These are phyloP conservation scores for Palythoa grandis DNA, from an alignment of 92 coral and sea anemone genomes.

Conservation along the genomic window DNA sequence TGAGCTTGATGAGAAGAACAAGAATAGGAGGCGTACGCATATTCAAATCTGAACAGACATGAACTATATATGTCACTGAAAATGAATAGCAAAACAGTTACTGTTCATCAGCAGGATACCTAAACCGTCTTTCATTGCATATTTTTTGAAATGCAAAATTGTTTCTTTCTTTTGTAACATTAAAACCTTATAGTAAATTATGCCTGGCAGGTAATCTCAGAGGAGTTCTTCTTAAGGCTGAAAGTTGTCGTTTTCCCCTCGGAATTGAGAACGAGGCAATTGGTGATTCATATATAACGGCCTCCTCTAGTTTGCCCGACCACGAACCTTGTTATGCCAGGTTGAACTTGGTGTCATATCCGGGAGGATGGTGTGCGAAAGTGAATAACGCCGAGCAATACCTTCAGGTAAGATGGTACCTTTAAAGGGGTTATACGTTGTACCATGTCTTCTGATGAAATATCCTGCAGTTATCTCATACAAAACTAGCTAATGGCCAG, in stretches of 20 bases:
- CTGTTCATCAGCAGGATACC: too few species aligned
- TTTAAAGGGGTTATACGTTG: background rate
- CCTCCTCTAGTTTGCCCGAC: background rate
- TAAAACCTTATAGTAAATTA: too few species aligned
- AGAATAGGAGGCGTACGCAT: too few species aligned
- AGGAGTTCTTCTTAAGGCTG: background rate
- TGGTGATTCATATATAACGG: conserved; percentile 2
- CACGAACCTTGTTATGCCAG: background rate
- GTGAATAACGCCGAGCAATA: background rate
- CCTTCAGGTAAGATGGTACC: background rate
- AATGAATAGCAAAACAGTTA: too few species aligned
- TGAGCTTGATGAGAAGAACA: too few species aligned
- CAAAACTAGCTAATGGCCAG: too few species aligned
- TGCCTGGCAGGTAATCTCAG: background rate
- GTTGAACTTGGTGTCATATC: background rate
- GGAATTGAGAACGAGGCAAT: conserved; percentile 3
- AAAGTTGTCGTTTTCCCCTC: background rate
- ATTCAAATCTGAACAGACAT: too few species aligned
- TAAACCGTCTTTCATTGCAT: too few species aligned
- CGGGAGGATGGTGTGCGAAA: background rate
- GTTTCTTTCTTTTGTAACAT: too few species aligned
- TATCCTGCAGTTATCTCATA: too few species aligned
- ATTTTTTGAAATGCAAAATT: too few species aligned
- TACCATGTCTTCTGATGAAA: background rate
- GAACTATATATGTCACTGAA: too few species aligned